Evolutionary conservation across 2,888 invertebrate genomes (phyloP).

Genomic region (Trypoxylon attenuatum): DNA sequence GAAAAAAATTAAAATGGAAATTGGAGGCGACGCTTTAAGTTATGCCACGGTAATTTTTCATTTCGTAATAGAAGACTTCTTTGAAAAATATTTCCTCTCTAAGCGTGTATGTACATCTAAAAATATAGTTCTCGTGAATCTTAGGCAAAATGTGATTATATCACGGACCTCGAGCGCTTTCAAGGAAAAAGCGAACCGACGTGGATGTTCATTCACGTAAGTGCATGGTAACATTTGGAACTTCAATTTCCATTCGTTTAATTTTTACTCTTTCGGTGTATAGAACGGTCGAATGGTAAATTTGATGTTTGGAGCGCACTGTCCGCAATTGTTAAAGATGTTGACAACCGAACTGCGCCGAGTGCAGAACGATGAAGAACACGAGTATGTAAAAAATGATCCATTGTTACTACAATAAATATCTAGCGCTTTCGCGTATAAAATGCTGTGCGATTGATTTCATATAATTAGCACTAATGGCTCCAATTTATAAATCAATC

Average conservation of each 20-base stretch:
- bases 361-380: conserved; percentile 62
- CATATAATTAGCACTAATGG: neutral
- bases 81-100: neutral
- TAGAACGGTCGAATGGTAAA: conserved; percentile 87
- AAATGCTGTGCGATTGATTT: neutral
- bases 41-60: conserved; percentile 83
- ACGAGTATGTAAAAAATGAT: conserved; percentile 59
- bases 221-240: conserved; percentile 4
- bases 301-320: conserved; percentile 90
- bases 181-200: conserved; percentile 92
- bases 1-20: conserved; percentile 91
- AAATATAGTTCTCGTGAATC: neutral
- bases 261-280: neutral
- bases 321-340: conserved; percentile 84
- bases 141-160: conserved; percentile 79
- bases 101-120: too few species aligned
- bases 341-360: conserved; percentile 80
- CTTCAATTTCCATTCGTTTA: neutral
- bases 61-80: neutral
- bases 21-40: conserved; percentile 89
- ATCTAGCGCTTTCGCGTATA: neutral
- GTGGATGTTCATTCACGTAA: conserved; percentile 85
- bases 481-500: neutral
- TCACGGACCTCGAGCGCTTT: conserved; percentile 85
- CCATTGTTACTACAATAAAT: neutral